These are phyloP conservation scores for Choristoneura fumiferana DNA, from an alignment of 1,140 invertebrate species.

Conservation along the genomic window DNA sequence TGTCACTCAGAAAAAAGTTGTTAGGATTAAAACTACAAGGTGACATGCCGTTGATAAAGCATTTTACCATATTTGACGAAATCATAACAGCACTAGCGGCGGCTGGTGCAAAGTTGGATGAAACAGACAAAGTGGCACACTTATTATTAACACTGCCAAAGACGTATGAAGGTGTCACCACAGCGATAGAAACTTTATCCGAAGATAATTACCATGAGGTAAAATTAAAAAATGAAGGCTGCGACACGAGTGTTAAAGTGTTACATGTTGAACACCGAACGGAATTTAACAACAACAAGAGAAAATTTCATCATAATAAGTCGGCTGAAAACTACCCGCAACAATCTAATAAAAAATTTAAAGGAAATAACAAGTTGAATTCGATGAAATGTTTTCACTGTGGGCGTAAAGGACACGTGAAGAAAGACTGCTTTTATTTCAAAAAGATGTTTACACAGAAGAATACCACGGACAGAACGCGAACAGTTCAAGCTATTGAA, in stretches of 20 bases:
- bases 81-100: neutral
- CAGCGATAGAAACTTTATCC: slow-evolving; percentile 51
- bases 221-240: slow-evolving; percentile 30
- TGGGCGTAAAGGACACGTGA: slow-evolving; percentile 37
- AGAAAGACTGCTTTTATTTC: slow-evolving; percentile 38
- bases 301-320: no score
- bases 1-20: no score
- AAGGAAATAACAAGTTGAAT: no score
- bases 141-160: slow-evolving; percentile 43
- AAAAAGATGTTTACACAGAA: slow-evolving; percentile 29
- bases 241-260: slow-evolving; percentile 43
- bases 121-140: slow-evolving; percentile 47
- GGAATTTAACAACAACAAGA: neutral
- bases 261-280: slow-evolving; percentile 25
- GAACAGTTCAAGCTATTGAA: slow-evolving; percentile 21
- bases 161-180: slow-evolving; percentile 40
- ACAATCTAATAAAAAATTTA: slow-evolving; percentile 21
- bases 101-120: slow-evolving; percentile 44
- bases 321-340: no score
- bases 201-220: slow-evolving; percentile 43
- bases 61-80: slow-evolving; percentile 3
- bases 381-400: slow-evolving; percentile 47
- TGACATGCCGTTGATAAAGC: neutral
- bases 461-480: slow-evolving; percentile 3
- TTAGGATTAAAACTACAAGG: no score